Conservation (phyloP, 2,113 vertebrate species). For the Pluvianellus socialis region DNA sequence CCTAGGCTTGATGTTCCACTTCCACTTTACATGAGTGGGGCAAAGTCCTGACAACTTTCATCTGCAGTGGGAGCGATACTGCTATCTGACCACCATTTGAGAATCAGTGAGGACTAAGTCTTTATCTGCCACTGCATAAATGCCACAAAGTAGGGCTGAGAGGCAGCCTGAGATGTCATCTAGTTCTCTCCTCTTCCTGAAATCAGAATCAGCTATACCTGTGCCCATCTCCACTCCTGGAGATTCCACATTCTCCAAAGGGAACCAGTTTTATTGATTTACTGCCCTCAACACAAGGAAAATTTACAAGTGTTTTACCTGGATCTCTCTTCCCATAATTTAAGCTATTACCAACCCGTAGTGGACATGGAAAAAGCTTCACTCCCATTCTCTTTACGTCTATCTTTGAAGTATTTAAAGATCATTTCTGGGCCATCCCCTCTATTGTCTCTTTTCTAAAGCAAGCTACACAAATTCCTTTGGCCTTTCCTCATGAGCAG, state of each 20-base stretch:
- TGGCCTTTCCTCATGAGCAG: neutral
- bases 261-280: neutral
- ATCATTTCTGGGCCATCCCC: neutral
- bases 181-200: neutral
- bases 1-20: neutral
- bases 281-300: neutral
- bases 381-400: neutral
- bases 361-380: neutral
- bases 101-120: neutral
- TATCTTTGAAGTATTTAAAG: neutral
- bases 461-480: neutral
- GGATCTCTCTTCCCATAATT: neutral
- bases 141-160: neutral
- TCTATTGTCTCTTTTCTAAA: neutral
- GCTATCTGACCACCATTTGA: neutral
- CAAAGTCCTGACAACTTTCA: neutral
- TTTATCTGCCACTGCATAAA: neutral
- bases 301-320: neutral
- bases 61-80: neutral
- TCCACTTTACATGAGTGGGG: neutral
- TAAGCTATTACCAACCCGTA: neutral
- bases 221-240: neutral
- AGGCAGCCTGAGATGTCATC: neutral
- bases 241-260: neutral
- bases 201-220: neutral